phyloP scores from a whole-genome alignment of 1,140 invertebrate species.

The Mizuhopecten yessoensis region DNA sequence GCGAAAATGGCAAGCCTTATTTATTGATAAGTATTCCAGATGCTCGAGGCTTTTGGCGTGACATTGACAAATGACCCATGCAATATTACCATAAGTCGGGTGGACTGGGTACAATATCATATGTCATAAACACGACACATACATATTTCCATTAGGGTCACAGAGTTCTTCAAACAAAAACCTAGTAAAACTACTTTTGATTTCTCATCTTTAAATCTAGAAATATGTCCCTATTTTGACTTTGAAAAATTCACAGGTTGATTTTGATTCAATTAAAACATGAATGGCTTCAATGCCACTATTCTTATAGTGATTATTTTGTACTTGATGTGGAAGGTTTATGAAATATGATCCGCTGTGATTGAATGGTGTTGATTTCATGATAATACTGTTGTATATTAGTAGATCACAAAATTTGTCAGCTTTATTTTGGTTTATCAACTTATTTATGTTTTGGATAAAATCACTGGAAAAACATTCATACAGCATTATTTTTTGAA shows the following conservation, averaged over 20 bases:
- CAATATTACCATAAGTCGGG: not conserved
- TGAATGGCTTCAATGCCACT: not conserved
- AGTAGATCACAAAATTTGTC: not conserved
- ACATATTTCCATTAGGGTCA: not conserved
- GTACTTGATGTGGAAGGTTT: conserved; percentile 15
- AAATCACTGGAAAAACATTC: too few relatives aligned
- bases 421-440: not conserved
- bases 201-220: not conserved
- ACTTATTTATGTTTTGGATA: too few relatives aligned
- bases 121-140: not conserved
- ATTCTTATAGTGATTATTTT: not conserved
- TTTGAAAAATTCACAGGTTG: not conserved
- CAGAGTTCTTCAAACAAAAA: not conserved
- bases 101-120: conserved; percentile 13
- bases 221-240: not conserved
- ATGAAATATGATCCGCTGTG: not conserved
- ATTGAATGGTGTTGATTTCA: conserved; percentile 8
- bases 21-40: not conserved
- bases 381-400: not conserved
- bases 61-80: not conserved
- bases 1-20: not conserved
- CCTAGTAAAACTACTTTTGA: not conserved
- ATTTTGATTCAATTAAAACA: not conserved
- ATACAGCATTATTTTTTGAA: too few relatives aligned
- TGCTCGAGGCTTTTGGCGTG: not conserved